Percentiles rank a stretch among this genome's conserved stretches.
These are phyloP conservation scores for Hypocryptadius cinnamomeus DNA, from an alignment of 2,113 vertebrate species.

Conservation along the genomic window DNA sequence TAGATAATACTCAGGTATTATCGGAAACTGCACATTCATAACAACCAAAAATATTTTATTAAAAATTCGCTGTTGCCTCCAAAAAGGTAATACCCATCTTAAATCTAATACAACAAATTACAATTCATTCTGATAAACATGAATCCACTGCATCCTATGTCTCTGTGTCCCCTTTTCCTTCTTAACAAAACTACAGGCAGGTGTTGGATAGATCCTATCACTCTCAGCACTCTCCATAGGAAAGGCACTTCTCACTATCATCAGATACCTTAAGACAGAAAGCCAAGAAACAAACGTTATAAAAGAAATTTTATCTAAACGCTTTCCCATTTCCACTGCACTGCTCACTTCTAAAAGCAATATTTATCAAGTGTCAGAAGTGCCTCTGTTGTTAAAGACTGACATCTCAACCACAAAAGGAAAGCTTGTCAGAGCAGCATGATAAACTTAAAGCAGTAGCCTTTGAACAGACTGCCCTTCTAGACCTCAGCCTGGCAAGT, in stretches of 20 bases:
- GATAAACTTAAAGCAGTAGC: neutral
- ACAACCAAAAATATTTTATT: neutral
- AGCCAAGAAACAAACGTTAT: neutral
- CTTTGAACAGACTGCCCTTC: neutral
- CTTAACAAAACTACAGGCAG: neutral
- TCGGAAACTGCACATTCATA: constrained; percentile 37
- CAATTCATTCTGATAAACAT: neutral
- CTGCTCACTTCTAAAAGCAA: neutral
- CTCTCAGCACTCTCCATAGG: neutral
- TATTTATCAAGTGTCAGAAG: constrained; percentile 29
- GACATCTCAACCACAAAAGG: constrained; percentile 1
- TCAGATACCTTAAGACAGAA: neutral
- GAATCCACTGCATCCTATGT: neutral
- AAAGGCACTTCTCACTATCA: neutral
- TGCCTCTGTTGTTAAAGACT: neutral
- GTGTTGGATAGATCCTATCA: neutral
- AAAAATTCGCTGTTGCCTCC: neutral
- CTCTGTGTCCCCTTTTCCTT: neutral
- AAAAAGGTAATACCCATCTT: neutral
- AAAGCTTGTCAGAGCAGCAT: neutral
- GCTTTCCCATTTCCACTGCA: neutral
- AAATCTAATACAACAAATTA: neutral
- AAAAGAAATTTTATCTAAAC: neutral
- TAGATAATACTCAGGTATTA: constrained; percentile 68
- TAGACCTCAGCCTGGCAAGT: neutral